These are phyloP conservation scores for Trachymyrmex septentrionalis DNA, from an alignment of 1,140 invertebrate genomes.

Conservation along the genomic window DNA sequence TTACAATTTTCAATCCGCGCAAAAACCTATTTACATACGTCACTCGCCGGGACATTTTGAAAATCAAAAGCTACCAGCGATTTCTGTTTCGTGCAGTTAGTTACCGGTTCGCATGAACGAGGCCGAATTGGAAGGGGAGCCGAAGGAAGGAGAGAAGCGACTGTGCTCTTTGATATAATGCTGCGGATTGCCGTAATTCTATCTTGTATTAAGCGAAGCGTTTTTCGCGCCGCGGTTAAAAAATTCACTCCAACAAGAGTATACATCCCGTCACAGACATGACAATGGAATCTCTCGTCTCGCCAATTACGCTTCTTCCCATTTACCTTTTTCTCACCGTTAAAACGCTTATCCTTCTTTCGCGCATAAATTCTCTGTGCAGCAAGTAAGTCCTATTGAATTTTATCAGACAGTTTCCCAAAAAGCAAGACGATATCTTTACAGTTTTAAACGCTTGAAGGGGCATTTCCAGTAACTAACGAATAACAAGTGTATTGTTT, in stretches of 20 bases:
- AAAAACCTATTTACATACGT: conserved; percentile 23
- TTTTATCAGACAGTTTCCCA: background rate
- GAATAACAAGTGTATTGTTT: background rate
- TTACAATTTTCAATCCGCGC: conserved; percentile 28
- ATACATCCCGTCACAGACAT: conserved; percentile 60
- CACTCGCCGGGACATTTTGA: conserved; percentile 17
- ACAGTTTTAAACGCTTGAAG: background rate
- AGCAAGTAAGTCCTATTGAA: conserved; percentile 20
- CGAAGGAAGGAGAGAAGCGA: conserved; percentile 19
- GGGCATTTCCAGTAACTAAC: background rate
- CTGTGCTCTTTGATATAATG: conserved; percentile 48
- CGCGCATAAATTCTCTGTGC: background rate
- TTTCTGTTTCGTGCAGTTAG: conserved; percentile 40
- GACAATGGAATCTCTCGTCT: conserved; percentile 71
- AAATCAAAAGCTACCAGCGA: conserved; percentile 36
- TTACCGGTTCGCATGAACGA: background rate
- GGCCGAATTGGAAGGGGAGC: background rate
- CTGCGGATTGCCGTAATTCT: conserved; percentile 46
- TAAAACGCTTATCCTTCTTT: conserved; percentile 21
- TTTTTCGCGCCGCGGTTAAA: conserved; percentile 50
- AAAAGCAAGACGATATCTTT: background rate
- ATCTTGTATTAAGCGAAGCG: conserved; percentile 31
- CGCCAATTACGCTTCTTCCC: conserved; percentile 64
- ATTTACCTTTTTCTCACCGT: conserved; percentile 5
- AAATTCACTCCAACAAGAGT: conserved; percentile 44